phyloP scores from a whole-genome alignment of 2,797 vertebrate genomes.

The Cirrhinus molitorella region DNA sequence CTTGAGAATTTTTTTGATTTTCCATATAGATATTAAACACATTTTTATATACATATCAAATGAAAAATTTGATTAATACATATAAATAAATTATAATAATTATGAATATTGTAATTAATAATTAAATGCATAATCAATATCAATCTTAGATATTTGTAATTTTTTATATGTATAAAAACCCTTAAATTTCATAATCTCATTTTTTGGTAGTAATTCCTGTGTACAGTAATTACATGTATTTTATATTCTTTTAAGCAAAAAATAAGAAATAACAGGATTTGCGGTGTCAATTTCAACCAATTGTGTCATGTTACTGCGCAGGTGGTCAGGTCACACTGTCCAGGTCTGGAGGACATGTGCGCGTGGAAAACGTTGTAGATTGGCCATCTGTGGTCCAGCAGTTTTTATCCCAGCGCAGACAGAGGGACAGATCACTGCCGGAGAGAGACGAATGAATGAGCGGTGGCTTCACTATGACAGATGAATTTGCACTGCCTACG shows the following conservation, averaged over 20 bases:
- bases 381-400: constrained; percentile 57
- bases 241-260: neutral
- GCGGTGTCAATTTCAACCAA: neutral
- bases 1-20: neutral
- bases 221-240: no score
- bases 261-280: neutral
- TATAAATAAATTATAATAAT: no score
- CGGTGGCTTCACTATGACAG: neutral
- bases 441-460: constrained; percentile 43
- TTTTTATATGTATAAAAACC: no score
- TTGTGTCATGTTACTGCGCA: constrained; percentile 40
- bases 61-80: no score
- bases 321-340: constrained; percentile 42
- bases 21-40: neutral
- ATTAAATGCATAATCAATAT: no score
- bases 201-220: no score
- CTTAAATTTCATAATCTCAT: no score
- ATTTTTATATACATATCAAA: no score
- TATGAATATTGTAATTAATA: no score
- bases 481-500: neutral
- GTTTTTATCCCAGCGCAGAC: constrained; percentile 60
- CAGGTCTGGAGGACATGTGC: constrained; percentile 39
- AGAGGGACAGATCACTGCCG: constrained; percentile 5
- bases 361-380: constrained; percentile 56
- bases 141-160: no score